Base-by-base conservation (phyloP, 1,140 invertebrate genomes). In the Bombus polaris region DNA sequence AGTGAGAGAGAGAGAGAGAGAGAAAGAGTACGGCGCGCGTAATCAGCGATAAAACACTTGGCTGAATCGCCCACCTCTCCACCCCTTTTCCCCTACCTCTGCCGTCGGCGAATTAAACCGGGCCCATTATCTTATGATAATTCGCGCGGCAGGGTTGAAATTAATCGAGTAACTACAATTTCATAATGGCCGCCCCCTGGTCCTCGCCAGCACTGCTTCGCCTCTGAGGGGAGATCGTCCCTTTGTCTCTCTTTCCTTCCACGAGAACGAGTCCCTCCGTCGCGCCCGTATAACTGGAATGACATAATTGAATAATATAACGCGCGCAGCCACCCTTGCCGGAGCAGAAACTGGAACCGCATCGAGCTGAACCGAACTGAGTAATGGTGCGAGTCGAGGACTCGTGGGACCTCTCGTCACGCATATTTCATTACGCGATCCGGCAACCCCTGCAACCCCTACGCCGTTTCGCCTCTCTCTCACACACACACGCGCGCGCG, bases 271-370 rank as follows among this genome's bases (percentile, higher is more conserved):
- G 87, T 89, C 83, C 92, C 92, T 88, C 87, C 88, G 88, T 89
- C 89, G 91, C 91, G 90, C 92, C 92, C 94, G 93, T 94, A 94
- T 94, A 94, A 95, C 93, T 92, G 87, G 93, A 93, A 94, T 94
- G 94, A 94, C 94, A 95, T 95, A 94, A 95, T 95, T 95, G 94
- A 95, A 95, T 95, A 95, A 95, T 95, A 95, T 95, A 95, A 94
- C 94, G 65, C 65, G 93, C 88, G 93, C 73, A 77, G 89, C 89
- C 87, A 93, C 91, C 93, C 93, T 93, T 93, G 91, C 91, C 88
- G 77, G 80, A 77, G 78, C 78, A 88, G 91, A 73, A 89, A 85
- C 91, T 79, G 83, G 89, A 89, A 90, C 85, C 91, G 87, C 88
- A 89, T 80, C 85, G 78, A 65, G 83, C 86, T 89, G 87, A 93